These are phyloP conservation scores for Calosoma granatense DNA, from an alignment of 1,140 invertebrate species.

Conservation along the genomic window DNA sequence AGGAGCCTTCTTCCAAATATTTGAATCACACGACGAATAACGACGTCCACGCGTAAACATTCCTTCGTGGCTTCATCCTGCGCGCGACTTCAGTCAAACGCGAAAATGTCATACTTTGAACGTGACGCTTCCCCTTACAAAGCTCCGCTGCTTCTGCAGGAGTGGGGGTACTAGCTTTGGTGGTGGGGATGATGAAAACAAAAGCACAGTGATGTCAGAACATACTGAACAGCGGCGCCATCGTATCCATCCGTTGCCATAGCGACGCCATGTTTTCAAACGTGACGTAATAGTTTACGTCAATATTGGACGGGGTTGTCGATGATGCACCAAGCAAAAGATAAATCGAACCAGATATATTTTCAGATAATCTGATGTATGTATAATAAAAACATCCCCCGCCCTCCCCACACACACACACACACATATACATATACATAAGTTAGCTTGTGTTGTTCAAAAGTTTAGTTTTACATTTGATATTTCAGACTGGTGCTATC, in stretches of 20 bases:
- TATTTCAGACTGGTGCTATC: too few species aligned
- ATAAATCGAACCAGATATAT: too few species aligned
- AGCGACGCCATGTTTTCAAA: conserved; percentile 22
- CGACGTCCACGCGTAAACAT: not conserved
- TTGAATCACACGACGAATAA: not conserved
- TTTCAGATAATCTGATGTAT: too few species aligned
- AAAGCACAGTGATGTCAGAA: not conserved
- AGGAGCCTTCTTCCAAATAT: not conserved
- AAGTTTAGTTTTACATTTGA: too few species aligned
- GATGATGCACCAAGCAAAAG: too few species aligned
- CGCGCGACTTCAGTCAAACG: not conserved
- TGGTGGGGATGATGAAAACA: not conserved
- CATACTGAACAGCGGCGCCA: not conserved
- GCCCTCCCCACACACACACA: too few species aligned
- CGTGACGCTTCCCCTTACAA: not conserved
- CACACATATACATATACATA: too few species aligned
- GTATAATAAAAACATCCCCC: too few species aligned
- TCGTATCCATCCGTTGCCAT: conserved; percentile 9
- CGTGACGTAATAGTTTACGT: conserved; percentile 19
- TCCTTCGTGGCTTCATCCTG: not conserved
- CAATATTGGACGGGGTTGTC: not conserved
- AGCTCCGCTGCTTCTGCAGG: not conserved
- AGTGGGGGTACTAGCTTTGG: not conserved
- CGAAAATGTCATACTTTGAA: not conserved
- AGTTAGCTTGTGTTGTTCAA: too few species aligned